Percentiles rank a stretch among this genome's conserved stretches.
These are phyloP conservation scores for Martes martes DNA, from an alignment of 2,113 vertebrate genomes.

Conservation along the genomic window DNA sequence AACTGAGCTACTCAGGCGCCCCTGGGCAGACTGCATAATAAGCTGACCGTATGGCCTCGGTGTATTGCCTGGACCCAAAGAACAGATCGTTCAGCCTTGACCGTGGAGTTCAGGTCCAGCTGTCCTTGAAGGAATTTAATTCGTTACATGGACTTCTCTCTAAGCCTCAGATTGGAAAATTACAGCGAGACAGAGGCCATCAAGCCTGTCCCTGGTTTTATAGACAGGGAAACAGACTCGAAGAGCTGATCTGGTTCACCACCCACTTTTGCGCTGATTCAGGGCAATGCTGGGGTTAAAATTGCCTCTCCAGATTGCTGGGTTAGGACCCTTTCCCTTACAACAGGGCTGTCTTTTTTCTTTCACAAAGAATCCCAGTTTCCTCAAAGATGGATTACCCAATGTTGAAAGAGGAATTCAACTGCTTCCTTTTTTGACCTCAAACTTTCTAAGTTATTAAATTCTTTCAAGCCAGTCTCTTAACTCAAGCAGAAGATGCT, in stretches of 20 bases:
- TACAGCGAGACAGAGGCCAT: not conserved
- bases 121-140: not conserved
- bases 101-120: not conserved
- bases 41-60: not conserved
- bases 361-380: not conserved
- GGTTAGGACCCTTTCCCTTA: not conserved
- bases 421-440: not conserved
- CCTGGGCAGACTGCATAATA: not conserved
- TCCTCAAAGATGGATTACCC: not conserved
- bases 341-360: not conserved
- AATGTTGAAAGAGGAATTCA: not conserved
- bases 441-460: not conserved
- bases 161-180: not conserved
- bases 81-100: not conserved
- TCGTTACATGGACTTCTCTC: not conserved
- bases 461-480: not conserved
- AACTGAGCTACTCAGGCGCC: not conserved
- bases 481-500: not conserved
- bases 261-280: not conserved
- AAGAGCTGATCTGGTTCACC: not conserved
- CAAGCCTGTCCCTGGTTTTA: not conserved
- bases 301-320: not conserved
- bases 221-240: not conserved
- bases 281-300: not conserved
- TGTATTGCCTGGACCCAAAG: not conserved